Evolutionary conservation across 1,140 invertebrate species (phyloP).

Genomic region (Aradophagus sp.): DNA sequence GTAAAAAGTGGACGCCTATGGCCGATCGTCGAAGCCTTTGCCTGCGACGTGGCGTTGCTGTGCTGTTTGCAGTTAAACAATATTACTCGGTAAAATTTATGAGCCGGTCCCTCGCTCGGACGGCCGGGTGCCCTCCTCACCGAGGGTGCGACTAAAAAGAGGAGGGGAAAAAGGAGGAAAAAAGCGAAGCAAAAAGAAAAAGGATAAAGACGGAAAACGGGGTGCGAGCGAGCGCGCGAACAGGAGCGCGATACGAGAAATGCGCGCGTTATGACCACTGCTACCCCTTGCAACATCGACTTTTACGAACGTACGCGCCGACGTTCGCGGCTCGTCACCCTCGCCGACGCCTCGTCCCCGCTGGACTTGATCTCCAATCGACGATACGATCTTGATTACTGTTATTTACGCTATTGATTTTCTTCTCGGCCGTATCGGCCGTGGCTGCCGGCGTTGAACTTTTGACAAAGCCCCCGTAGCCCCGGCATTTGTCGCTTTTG

Average conservation of each 20-base stretch:
- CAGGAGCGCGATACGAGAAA: conserved; percentile 73
- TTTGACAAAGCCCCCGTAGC: not conserved
- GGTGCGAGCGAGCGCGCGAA: conserved; percentile 64
- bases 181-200: no score
- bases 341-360: conserved; percentile 27
- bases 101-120: conserved; percentile 30
- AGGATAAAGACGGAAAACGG: no score
- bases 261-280: conserved; percentile 68
- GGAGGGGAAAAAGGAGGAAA: no score
- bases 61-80: conserved; percentile 74
- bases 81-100: conserved; percentile 75
- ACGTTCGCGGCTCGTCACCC: conserved; percentile 44
- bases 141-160: conserved; percentile 52
- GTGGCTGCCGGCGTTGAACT: not conserved
- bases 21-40: conserved; percentile 52
- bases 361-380: conserved; percentile 55
- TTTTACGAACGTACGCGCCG: conserved; percentile 56
- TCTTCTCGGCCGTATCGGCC: conserved; percentile 27
- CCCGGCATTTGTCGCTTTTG: not conserved
- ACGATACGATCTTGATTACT: conserved; percentile 56
- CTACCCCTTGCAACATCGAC: conserved; percentile 59
- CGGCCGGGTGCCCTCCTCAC: conserved; percentile 17
- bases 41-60: conserved; percentile 60
- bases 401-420: conserved; percentile 56
- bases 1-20: conserved; percentile 39